Evolutionary conservation across 2,113 vertebrate genomes (phyloP).

Genomic region (Sceloporus undulatus): DNA sequence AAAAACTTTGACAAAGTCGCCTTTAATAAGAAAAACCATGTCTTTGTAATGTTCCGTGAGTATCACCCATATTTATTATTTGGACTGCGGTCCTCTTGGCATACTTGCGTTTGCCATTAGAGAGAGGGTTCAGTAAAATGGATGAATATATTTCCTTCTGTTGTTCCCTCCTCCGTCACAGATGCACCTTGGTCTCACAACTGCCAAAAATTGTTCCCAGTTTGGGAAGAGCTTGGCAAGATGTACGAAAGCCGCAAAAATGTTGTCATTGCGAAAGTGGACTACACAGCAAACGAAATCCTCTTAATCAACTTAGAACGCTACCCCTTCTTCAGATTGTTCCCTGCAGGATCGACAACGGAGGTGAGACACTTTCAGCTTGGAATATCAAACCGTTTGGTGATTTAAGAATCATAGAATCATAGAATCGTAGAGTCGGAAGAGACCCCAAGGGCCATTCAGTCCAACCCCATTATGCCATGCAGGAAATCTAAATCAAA

Average conservation of each 20-base stretch:
- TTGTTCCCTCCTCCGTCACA: slow-evolving; percentile 58
- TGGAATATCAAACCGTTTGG: fast-evolving
- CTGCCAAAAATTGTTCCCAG: slow-evolving; percentile 78
- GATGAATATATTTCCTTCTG: background rate
- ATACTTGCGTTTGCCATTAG: background rate
- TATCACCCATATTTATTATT: slow-evolving; percentile 35
- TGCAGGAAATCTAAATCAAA: too few species aligned
- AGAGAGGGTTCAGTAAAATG: too few species aligned
- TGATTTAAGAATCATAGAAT: too few species aligned
- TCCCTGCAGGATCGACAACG: slow-evolving; percentile 79
- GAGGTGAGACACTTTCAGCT: slow-evolving; percentile 52
- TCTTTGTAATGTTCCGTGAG: slow-evolving; percentile 93
- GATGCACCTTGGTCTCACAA: slow-evolving; percentile 87
- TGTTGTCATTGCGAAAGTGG: slow-evolving; percentile 85
- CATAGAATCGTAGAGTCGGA: too few species aligned
- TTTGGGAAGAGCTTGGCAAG: slow-evolving; percentile 88
- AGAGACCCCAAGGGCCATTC: too few species aligned
- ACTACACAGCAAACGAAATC: slow-evolving; percentile 90
- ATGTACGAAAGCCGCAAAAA: slow-evolving; percentile 75
- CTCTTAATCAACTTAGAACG: slow-evolving; percentile 69
- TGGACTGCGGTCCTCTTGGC: background rate
- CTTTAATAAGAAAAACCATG: slow-evolving; percentile 86
- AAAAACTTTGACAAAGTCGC: slow-evolving; percentile 87
- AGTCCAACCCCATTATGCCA: too few species aligned
- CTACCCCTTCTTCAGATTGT: slow-evolving; percentile 86